Evolutionary conservation across 1,140 invertebrate species (phyloP).

Genomic region (Subanguina moxae): DNA sequence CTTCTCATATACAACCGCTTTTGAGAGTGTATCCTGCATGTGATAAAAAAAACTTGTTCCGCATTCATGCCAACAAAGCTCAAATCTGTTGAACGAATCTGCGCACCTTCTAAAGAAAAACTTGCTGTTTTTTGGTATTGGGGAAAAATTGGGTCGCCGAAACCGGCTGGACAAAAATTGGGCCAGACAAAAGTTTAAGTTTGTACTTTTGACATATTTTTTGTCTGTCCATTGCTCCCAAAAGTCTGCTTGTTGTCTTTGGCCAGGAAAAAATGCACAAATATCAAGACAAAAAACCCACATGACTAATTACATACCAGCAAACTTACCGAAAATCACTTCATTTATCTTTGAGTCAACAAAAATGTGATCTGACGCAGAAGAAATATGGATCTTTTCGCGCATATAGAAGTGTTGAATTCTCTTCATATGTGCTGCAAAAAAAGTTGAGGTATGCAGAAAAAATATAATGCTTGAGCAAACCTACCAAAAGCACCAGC

Average conservation of each 20-base stretch:
- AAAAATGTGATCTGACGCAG: constrained; percentile 27
- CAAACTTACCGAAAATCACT: constrained; percentile 28
- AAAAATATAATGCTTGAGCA: not conserved
- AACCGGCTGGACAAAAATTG: no score
- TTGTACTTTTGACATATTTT: no score
- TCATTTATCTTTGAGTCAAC: constrained; percentile 28
- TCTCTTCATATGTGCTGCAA: constrained; percentile 32
- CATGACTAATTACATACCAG: no score
- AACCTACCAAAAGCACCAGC: constrained; percentile 35
- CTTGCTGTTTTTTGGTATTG: no score
- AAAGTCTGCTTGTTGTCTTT: no score
- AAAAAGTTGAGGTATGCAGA: not conserved
- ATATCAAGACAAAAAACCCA: no score
- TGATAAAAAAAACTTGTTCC: not conserved
- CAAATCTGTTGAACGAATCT: not conserved
- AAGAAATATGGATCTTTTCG: constrained; percentile 19
- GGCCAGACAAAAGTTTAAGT: no score
- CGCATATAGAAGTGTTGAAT: constrained; percentile 42
- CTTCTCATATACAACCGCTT: not conserved
- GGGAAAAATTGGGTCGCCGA: no score
- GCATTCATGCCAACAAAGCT: constrained; percentile 1
- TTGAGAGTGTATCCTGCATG: not conserved
- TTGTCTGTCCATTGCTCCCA: no score
- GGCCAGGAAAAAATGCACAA: no score
- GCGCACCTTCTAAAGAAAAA: not conserved